Conservation (phyloP, 2,113 vertebrate species). For the Meles meles region DNA sequence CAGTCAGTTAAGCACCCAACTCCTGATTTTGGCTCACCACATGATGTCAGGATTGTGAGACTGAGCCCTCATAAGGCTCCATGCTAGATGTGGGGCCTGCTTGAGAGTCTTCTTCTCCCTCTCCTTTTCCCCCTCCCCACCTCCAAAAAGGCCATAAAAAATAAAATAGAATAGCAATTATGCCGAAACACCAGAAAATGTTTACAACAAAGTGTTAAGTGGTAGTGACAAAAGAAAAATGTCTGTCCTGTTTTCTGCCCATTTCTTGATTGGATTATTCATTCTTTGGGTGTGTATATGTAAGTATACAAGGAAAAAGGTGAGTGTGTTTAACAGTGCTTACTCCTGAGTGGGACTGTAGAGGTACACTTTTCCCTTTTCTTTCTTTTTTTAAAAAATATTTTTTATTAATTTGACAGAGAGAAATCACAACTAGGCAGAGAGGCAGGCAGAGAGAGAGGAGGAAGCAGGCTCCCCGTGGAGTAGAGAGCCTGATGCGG, state of each 20-base stretch:
- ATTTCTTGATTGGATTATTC: too few species aligned
- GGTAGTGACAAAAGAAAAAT: neutral
- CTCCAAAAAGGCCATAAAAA: neutral
- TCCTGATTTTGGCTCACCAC: neutral
- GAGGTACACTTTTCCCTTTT: neutral
- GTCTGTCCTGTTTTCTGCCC: too few species aligned
- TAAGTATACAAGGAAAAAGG: neutral
- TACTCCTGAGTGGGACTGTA: neutral
- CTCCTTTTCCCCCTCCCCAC: neutral
- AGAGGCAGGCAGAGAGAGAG: too few species aligned
- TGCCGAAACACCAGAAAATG: neutral
- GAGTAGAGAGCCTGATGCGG: too few species aligned
- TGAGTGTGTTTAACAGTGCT: neutral
- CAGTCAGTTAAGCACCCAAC: neutral
- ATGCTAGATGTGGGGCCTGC: neutral
- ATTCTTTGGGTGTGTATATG: neutral
- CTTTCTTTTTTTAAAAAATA: too few species aligned
- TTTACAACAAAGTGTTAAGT: constrained; percentile 21
- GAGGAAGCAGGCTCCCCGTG: too few species aligned
- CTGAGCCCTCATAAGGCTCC: neutral
- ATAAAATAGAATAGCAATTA: neutral
- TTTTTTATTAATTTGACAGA: too few species aligned
- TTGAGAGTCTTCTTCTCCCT: neutral
- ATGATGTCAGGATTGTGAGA: neutral
- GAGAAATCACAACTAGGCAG: too few species aligned